Conservation (phyloP, 2,888 invertebrate species). For the Cheilosia grossa region DNA sequence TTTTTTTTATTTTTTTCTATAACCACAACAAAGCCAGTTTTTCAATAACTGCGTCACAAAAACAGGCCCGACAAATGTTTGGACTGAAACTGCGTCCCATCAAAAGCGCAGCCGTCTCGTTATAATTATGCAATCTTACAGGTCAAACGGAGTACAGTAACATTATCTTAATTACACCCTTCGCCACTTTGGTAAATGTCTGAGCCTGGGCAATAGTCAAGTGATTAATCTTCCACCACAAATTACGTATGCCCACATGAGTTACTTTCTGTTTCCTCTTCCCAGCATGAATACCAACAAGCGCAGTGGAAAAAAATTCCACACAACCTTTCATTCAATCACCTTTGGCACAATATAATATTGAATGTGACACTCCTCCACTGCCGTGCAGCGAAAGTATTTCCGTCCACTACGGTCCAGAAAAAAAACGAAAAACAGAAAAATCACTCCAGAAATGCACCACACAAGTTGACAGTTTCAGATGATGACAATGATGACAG, state of each 20-base stretch:
- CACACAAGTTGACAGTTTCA: background rate
- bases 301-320: background rate
- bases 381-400: background rate
- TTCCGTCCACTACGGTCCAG: background rate
- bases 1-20: no score
- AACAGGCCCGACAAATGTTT: no score
- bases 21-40: no score
- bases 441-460: background rate
- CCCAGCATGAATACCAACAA: background rate
- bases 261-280: background rate
- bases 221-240: constrained; percentile 1
- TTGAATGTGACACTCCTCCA: background rate
- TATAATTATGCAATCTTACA: no score
- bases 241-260: background rate
- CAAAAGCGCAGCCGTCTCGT: no score
- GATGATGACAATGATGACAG: background rate
- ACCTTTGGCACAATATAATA: background rate
- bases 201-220: background rate
- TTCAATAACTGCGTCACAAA: no score
- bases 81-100: no score
- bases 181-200: background rate
- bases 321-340: background rate
- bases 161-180: background rate
- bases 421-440: background rate
- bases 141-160: no score